phyloP scores from a whole-genome alignment of 1,140 invertebrate genomes.

The Globodera rostochiensis region DNA sequence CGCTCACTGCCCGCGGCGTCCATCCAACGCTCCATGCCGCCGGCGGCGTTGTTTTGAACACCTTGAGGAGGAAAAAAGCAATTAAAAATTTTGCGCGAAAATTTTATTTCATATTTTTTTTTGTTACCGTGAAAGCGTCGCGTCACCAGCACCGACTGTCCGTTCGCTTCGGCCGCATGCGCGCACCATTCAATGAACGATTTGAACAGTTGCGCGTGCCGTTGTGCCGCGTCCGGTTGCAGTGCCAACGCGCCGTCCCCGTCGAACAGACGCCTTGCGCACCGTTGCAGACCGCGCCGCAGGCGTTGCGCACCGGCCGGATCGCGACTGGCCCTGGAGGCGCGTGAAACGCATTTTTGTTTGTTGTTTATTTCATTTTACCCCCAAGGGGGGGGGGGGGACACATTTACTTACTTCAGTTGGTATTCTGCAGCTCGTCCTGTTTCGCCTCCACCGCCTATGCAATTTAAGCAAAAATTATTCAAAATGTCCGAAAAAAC shows the following conservation, averaged over 20 bases:
- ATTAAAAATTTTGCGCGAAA: not conserved
- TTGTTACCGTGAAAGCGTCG: conserved; percentile 44
- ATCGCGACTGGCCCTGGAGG: conserved; percentile 14
- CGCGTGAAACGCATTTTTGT: not conserved
- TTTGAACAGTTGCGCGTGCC: conserved; percentile 14
- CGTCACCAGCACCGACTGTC: conserved; percentile 41
- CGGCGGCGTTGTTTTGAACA: conserved; percentile 10
- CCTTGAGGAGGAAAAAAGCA: not conserved
- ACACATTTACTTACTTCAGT: conserved; percentile 2
- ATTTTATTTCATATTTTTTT: too few relatives aligned
- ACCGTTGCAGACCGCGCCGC: conserved; percentile 22
- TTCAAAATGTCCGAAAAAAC: not conserved
- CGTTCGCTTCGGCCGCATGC: conserved; percentile 23
- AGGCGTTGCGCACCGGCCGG: conserved; percentile 29
- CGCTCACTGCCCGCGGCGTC: conserved; percentile 18
- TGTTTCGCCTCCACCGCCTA: conserved; percentile 5
- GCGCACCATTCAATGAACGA: conserved; percentile 48
- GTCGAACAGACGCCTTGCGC: conserved; percentile 38
- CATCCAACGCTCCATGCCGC: conserved; percentile 35
- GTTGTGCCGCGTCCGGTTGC: not conserved
- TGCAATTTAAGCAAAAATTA: not conserved
- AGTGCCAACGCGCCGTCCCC: conserved; percentile 23
- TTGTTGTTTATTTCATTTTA: not conserved
- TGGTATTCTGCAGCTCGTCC: conserved; percentile 8
- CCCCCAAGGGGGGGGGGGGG: not conserved